Evolutionary conservation across 2,888 invertebrate species (phyloP).

Genomic region (Eilema sororculum): DNA sequence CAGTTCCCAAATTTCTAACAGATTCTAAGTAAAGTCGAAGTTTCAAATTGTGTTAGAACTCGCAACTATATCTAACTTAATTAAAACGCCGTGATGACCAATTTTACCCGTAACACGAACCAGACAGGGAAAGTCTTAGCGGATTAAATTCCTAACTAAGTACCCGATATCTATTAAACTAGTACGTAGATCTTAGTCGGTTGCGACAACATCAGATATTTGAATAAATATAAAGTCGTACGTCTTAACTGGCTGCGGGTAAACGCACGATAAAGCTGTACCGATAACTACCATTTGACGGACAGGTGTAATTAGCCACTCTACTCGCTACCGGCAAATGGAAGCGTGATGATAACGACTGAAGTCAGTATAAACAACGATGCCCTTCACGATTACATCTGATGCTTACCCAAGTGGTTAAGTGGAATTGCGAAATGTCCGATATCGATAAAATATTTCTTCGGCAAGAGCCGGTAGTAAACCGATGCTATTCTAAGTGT

Average conservation of each 20-base stretch:
- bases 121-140: constrained; percentile 49
- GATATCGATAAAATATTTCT: constrained; percentile 37
- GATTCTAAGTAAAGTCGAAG: constrained; percentile 24
- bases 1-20: constrained; percentile 19
- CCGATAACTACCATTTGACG: constrained; percentile 74
- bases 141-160: constrained; percentile 45
- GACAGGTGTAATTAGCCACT: constrained; percentile 82
- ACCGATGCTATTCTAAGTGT: constrained; percentile 5
- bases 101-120: constrained; percentile 34
- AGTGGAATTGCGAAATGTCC: constrained; percentile 68
- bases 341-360: constrained; percentile 66
- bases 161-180: constrained; percentile 51
- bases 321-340: constrained; percentile 69
- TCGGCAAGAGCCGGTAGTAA: constrained; percentile 19
- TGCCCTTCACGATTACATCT: constrained; percentile 75
- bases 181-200: constrained; percentile 51
- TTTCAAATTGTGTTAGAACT: constrained; percentile 37
- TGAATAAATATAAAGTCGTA: constrained; percentile 54
- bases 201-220: constrained; percentile 56
- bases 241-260: constrained; percentile 58
- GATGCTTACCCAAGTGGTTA: constrained; percentile 64
- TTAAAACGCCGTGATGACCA: constrained; percentile 47
- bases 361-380: constrained; percentile 73
- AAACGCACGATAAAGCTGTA: constrained; percentile 72
- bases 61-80: constrained; percentile 36